Evolutionary conservation across 2,113 vertebrate genomes (phyloP).

Genomic region (Geococcyx californianus): DNA sequence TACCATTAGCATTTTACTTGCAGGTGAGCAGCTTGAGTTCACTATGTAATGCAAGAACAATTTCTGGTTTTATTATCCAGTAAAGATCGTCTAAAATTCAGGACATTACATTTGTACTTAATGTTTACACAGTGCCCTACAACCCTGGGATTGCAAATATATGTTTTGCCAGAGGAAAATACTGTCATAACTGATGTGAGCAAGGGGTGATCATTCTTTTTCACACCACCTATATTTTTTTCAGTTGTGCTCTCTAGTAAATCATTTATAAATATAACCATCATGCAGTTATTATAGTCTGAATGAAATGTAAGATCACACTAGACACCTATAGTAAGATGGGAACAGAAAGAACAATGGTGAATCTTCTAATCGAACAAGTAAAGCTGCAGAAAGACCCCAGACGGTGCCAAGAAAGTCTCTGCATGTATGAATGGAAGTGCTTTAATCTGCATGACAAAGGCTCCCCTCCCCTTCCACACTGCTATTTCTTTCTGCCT

Average conservation of each 20-base stretch:
- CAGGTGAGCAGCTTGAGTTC: not conserved
- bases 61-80: not conserved
- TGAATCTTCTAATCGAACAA: not conserved
- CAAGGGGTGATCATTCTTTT: not conserved
- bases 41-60: not conserved
- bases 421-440: not conserved
- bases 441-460: constrained; percentile 15
- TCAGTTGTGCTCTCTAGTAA: not conserved
- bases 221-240: not conserved
- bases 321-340: not conserved
- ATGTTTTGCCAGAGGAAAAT: not conserved
- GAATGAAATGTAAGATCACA: not conserved
- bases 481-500: not conserved
- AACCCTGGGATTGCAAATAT: not conserved
- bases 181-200: not conserved
- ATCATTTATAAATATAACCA: not conserved
- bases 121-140: not conserved
- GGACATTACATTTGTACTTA: not conserved
- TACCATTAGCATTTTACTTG: not conserved
- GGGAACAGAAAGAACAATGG: not conserved
- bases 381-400: not conserved
- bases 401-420: not conserved
- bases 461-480: not conserved
- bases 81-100: not conserved
- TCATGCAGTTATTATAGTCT: not conserved